phyloP scores from a whole-genome alignment of 2,797 vertebrate genomes.

The Sitta carolinensis region DNA sequence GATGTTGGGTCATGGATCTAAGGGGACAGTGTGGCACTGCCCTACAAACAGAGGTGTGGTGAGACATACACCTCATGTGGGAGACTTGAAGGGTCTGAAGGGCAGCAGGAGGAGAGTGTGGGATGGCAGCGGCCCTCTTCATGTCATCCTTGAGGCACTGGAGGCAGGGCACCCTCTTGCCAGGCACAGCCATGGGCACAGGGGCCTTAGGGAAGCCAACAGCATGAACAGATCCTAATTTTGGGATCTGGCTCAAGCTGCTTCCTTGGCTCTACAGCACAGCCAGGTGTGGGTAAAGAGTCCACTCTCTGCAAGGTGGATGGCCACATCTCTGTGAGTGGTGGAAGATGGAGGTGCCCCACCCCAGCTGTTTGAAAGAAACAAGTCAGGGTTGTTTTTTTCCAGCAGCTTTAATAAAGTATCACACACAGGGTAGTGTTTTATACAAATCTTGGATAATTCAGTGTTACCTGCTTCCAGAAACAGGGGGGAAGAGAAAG shows the following conservation, averaged over 20 bases:
- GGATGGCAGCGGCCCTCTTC: neutral
- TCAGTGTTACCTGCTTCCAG: fast-evolving
- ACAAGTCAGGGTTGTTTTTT: neutral
- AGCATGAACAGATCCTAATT: neutral
- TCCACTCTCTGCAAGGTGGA: neutral
- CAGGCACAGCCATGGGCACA: neutral
- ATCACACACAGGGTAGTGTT: neutral
- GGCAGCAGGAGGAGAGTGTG: too few relatives aligned
- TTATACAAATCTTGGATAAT: neutral
- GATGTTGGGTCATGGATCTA: fast-evolving
- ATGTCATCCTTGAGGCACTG: neutral
- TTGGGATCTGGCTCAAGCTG: neutral
- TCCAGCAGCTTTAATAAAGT: neutral
- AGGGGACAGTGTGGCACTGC: neutral
- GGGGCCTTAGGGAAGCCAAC: neutral
- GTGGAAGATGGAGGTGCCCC: neutral
- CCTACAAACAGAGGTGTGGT: neutral
- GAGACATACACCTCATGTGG: fast-evolving
- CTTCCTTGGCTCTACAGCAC: fast-evolving
- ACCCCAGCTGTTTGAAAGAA: neutral
- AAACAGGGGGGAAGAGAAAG: neutral
- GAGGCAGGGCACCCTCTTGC: neutral
- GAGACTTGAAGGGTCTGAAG: neutral
- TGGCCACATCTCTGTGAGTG: neutral
- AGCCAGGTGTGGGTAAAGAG: neutral